These are phyloP conservation scores for Myotis davidii DNA, from an alignment of 2,113 vertebrate species.

Conservation along the genomic window DNA sequence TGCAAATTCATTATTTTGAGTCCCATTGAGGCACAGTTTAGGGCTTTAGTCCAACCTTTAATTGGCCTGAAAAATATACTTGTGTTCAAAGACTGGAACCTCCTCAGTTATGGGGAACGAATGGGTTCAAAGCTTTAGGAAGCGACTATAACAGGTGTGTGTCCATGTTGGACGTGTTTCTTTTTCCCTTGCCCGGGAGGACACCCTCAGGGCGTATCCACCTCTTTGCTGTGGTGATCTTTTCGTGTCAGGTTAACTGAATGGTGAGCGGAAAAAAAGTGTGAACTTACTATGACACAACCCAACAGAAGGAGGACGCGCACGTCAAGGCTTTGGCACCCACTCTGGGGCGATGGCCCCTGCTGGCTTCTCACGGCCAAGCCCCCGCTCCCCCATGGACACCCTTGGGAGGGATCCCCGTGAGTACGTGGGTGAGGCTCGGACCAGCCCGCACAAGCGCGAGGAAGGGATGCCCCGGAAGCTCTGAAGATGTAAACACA, in stretches of 20 bases:
- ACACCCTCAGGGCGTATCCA: slow-evolving; percentile 43
- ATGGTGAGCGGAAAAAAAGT: not conserved
- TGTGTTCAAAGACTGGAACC: not conserved
- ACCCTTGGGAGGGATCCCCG: not conserved
- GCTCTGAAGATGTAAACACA: slow-evolving; percentile 35
- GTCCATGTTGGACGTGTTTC: not conserved
- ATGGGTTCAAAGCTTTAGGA: slow-evolving; percentile 62
- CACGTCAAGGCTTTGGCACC: not conserved
- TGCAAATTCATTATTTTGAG: not conserved
- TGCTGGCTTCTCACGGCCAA: slow-evolving; percentile 47
- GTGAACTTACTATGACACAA: not conserved
- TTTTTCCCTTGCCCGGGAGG: not conserved
- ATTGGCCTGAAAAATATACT: slow-evolving; percentile 16
- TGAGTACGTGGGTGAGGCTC: not conserved
- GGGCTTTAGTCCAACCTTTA: not conserved
- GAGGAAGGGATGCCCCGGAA: not conserved
- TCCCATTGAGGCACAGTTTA: not conserved
- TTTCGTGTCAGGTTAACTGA: slow-evolving; percentile 30
- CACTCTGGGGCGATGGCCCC: slow-evolving; percentile 50
- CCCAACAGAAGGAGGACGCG: not conserved
- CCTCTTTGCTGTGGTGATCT: slow-evolving; percentile 51
- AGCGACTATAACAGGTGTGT: not conserved
- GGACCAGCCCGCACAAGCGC: not conserved
- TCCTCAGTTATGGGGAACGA: slow-evolving; percentile 16
- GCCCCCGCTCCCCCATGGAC: not conserved